Conservation (phyloP, 2,888 invertebrate species). For the Epirrita christyi region DNA sequence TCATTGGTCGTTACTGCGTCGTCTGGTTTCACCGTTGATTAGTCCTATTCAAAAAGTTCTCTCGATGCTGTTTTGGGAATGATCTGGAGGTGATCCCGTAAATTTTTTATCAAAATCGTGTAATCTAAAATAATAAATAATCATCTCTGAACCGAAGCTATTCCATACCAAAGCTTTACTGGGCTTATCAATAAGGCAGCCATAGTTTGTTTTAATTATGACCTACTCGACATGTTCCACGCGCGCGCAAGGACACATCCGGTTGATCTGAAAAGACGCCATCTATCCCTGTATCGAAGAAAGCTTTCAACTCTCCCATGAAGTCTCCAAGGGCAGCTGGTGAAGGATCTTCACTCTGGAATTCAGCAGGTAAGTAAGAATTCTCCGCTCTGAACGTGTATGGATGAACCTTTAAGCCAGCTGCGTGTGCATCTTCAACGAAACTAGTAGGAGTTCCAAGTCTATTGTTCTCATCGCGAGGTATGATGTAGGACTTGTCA, state of each 20-base stretch:
- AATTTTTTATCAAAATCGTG: too few species aligned
- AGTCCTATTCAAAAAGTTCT: too few species aligned
- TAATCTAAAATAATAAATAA: too few species aligned
- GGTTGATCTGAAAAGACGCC: slow-evolving; percentile 75
- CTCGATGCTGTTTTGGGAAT: too few species aligned
- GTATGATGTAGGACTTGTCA: slow-evolving; percentile 71
- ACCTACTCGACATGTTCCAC: slow-evolving; percentile 43
- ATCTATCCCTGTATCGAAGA: slow-evolving; percentile 68
- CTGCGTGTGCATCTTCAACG: slow-evolving; percentile 66
- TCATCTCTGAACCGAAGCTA: too few species aligned
- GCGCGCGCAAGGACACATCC: slow-evolving; percentile 59
- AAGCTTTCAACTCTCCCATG: slow-evolving; percentile 62
- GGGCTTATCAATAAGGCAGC: too few species aligned
- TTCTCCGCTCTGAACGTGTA: slow-evolving; percentile 77
- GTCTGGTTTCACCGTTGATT: too few species aligned
- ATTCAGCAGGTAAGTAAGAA: slow-evolving; percentile 65
- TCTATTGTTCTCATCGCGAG: slow-evolving; percentile 55
- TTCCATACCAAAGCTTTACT: too few species aligned
- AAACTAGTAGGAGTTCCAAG: slow-evolving; percentile 64
- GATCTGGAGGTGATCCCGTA: too few species aligned
- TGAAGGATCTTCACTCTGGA: slow-evolving; percentile 52
- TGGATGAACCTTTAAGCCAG: slow-evolving; percentile 73
- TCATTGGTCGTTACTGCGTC: too few species aligned
- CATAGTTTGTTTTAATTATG: background rate
- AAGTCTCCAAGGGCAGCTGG: slow-evolving; percentile 60